phyloP scores from a whole-genome alignment of 2,888 invertebrate genomes.

The Operophtera brumata region DNA sequence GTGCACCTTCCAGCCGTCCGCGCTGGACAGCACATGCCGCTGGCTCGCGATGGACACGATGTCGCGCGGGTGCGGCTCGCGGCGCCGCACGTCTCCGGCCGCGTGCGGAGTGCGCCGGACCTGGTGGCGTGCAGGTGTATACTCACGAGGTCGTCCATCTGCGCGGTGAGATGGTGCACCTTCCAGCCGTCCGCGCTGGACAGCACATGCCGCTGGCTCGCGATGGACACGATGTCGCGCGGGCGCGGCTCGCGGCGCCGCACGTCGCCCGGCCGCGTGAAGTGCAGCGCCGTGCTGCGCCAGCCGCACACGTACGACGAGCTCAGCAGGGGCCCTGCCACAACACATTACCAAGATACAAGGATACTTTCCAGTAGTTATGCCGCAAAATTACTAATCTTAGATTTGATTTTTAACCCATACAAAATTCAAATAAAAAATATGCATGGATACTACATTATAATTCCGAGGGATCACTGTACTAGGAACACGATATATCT shows the following conservation, averaged over 20 bases:
- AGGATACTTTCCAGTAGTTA: too few relatives aligned
- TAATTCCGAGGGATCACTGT: too few relatives aligned
- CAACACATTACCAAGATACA: too few relatives aligned
- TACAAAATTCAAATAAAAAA: too few relatives aligned
- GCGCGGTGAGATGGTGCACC: slow-evolving; percentile 93
- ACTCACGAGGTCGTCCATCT: slow-evolving; percentile 95
- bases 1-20: slow-evolving; percentile 97
- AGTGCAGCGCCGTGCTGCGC: slow-evolving; percentile 75
- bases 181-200: slow-evolving; percentile 97
- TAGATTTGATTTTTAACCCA: too few relatives aligned
- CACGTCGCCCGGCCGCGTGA: slow-evolving; percentile 85
- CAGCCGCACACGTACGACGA: slow-evolving; percentile 74
- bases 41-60: slow-evolving; percentile 95
- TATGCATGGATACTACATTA: too few relatives aligned
- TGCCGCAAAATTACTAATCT: too few relatives aligned
- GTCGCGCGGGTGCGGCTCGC: slow-evolving; percentile 87
- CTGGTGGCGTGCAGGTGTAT: too few relatives aligned
- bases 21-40: slow-evolving; percentile 90
- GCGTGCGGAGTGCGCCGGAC: slow-evolving; percentile 71
- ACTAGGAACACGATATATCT: too few relatives aligned
- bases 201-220: slow-evolving; percentile 91
- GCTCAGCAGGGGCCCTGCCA: slow-evolving; percentile 65
- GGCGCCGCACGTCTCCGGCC: slow-evolving; percentile 89
- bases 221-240: slow-evolving; percentile 88
- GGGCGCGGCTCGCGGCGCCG: slow-evolving; percentile 93